Percentiles rank a stretch among this genome's conserved stretches.
phyloP scores from a whole-genome alignment of 1,140 invertebrate species.

The Trachelipus rathkii region DNA sequence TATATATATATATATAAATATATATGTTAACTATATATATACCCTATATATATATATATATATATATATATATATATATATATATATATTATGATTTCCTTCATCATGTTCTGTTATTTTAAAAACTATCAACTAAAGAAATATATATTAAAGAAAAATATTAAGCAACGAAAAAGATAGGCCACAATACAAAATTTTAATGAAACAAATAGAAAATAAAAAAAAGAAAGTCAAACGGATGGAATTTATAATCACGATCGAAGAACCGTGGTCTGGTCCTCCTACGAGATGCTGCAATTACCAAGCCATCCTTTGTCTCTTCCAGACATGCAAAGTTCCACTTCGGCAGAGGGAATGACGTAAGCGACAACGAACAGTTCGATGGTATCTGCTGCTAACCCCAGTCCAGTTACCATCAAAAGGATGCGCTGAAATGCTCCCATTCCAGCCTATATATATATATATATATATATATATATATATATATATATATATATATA shows the following conservation, averaged over 20 bases:
- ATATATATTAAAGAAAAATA: too few species aligned
- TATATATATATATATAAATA: constrained; percentile 22
- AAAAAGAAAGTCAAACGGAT: too few species aligned
- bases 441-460: constrained; percentile 59
- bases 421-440: constrained; percentile 66
- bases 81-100: not conserved
- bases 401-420: constrained; percentile 63
- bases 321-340: constrained; percentile 69
- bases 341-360: constrained; percentile 70
- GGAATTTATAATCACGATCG: too few species aligned
- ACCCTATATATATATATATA: constrained; percentile 9
- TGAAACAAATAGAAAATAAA: too few species aligned
- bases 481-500: constrained; percentile 22
- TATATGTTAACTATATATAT: not conserved
- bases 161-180: too few species aligned
- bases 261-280: too few species aligned
- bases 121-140: too few species aligned
- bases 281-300: not conserved
- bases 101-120: too few species aligned
- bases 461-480: constrained; percentile 22
- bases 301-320: constrained; percentile 72
- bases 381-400: constrained; percentile 68
- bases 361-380: constrained; percentile 71
- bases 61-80: not conserved
- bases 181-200: too few species aligned